Percentiles rank a stretch among this genome's conserved stretches.
Conservation (phyloP, 2,888 invertebrate genomes). For the Octodonta nipae region DNA sequence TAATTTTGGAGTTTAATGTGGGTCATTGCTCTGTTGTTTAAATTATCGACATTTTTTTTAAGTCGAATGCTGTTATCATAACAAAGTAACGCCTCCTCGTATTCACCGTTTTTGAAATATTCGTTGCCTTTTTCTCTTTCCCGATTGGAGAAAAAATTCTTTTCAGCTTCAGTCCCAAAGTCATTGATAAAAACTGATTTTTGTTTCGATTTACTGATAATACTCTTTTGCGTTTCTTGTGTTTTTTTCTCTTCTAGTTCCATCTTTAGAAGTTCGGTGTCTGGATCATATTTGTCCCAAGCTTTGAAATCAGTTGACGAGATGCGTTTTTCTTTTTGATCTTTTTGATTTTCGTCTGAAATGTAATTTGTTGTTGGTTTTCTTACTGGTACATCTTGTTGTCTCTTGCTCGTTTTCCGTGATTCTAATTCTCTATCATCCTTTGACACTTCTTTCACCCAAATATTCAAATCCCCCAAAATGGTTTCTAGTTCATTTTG, state of each 20-base stretch:
- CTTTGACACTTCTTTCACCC: slow-evolving; percentile 35
- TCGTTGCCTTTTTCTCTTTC: slow-evolving; percentile 60
- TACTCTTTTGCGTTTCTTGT: slow-evolving; percentile 8
- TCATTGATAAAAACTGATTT: slow-evolving; percentile 24
- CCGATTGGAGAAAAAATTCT: slow-evolving; percentile 24
- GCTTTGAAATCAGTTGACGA: slow-evolving; percentile 52
- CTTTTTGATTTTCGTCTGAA: slow-evolving; percentile 19
- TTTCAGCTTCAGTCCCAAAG: slow-evolving; percentile 30
- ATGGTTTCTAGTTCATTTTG: slow-evolving; percentile 39
- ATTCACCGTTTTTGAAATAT: slow-evolving; percentile 51
- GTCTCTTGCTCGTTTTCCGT: slow-evolving; percentile 12
- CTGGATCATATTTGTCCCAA: slow-evolving; percentile 66
- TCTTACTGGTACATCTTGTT: too few species aligned
- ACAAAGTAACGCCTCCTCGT: slow-evolving; percentile 47
- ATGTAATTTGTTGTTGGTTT: slow-evolving; percentile 21
- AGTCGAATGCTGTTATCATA: slow-evolving; percentile 50
- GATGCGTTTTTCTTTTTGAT: slow-evolving; percentile 32
- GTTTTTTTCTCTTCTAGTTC: slow-evolving; percentile 10
- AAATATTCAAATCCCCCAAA: slow-evolving; percentile 39
- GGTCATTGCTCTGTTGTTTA: slow-evolving; percentile 57
- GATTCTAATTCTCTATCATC: slow-evolving; percentile 31
- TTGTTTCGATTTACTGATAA: slow-evolving; percentile 11
- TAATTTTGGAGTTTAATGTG: slow-evolving; percentile 34
- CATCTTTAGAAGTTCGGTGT: slow-evolving; percentile 46
- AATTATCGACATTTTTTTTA: slow-evolving; percentile 40